These are phyloP conservation scores for Agonum fuliginosum DNA, from an alignment of 2,888 invertebrate genomes.

Conservation along the genomic window DNA sequence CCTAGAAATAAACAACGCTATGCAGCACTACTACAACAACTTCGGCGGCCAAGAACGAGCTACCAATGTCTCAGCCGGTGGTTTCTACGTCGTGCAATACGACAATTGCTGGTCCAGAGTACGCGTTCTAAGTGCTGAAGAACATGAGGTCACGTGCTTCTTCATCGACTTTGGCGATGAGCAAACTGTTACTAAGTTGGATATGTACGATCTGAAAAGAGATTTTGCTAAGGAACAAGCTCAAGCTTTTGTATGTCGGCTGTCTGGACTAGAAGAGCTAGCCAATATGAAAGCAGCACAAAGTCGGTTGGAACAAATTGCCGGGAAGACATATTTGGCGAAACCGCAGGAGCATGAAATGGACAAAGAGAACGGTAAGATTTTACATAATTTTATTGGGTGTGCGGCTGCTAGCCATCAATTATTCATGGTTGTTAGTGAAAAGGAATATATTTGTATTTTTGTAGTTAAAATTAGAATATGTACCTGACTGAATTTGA, in stretches of 20 bases:
- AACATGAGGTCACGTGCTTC: slow-evolving; percentile 74
- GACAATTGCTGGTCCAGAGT: slow-evolving; percentile 73
- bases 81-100: slow-evolving; percentile 72
- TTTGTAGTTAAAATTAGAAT: too few relatives aligned
- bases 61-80: slow-evolving; percentile 67
- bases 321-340: slow-evolving; percentile 37
- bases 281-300: slow-evolving; percentile 71
- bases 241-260: slow-evolving; percentile 81
- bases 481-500: too few relatives aligned
- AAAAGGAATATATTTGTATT: too few relatives aligned
- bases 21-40: slow-evolving; percentile 70
- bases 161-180: slow-evolving; percentile 87
- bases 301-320: slow-evolving; percentile 65
- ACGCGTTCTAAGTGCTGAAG: slow-evolving; percentile 67
- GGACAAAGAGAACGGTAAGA: slow-evolving; percentile 5
- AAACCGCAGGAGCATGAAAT: slow-evolving; percentile 22
- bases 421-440: too few relatives aligned
- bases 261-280: slow-evolving; percentile 83
- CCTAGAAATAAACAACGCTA: slow-evolving; percentile 69
- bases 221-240: slow-evolving; percentile 77
- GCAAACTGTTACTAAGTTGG: slow-evolving; percentile 72
- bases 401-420: too few relatives aligned
- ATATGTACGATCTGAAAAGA: slow-evolving; percentile 78
- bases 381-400: neutral
- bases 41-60: slow-evolving; percentile 62